phyloP scores from a whole-genome alignment of 2,113 vertebrate genomes.

The Falcunculus frontatus region DNA sequence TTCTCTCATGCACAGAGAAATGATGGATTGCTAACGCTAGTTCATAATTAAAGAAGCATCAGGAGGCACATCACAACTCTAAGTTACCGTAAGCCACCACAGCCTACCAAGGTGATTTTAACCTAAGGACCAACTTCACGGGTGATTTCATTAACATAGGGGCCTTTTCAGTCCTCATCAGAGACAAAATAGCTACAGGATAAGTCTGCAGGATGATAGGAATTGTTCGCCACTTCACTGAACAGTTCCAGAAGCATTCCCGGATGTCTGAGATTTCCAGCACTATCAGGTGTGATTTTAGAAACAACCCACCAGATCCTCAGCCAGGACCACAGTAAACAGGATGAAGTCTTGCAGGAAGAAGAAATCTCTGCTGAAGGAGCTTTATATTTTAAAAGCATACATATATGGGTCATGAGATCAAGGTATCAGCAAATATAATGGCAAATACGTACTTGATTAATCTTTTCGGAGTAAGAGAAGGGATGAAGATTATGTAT shows the following conservation, averaged over 20 bases:
- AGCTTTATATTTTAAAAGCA: not conserved
- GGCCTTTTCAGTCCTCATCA: not conserved
- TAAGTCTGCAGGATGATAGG: not conserved
- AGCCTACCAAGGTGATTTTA: not conserved
- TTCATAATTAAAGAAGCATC: not conserved
- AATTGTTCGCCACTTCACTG: not conserved
- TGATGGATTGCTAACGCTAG: not conserved
- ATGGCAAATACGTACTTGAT: not conserved
- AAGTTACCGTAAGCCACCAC: not conserved
- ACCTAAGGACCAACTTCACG: fast-evolving
- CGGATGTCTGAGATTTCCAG: not conserved
- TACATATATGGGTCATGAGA: not conserved
- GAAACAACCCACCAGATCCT: not conserved
- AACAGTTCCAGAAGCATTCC: not conserved
- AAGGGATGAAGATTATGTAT: not conserved
- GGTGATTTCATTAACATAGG: not conserved
- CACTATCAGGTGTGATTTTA: not conserved
- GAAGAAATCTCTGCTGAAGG: not conserved
- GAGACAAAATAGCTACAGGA: not conserved
- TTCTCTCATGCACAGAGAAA: not conserved
- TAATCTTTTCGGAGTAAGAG: not conserved
- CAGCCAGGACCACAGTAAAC: not conserved
- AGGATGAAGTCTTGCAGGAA: not conserved
- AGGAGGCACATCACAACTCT: not conserved
- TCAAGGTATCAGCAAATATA: not conserved